Evolutionary conservation across 2,797 vertebrate species (phyloP), one percentile per base, ranked within the genome.

Genomic region (Artibeus jamaicensis): DNA sequence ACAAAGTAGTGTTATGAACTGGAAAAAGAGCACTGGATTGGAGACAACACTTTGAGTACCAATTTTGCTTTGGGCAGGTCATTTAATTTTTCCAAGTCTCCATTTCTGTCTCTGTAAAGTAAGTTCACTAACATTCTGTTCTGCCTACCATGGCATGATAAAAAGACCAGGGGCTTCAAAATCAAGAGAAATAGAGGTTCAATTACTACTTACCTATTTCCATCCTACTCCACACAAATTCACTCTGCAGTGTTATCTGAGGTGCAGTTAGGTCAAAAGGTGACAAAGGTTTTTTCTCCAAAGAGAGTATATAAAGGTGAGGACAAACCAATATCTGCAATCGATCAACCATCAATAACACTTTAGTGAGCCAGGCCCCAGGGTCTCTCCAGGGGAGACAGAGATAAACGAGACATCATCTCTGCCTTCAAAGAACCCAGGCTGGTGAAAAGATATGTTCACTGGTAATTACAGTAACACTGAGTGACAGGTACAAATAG

Each of bases 101-200:
- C 67, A 21, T 79, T 95, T 89, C 42, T 62, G 55, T 85, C 85
- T 94, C 86, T 67, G 10, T 67, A 88, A 90, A 74, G 68, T 22
- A 50, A 26, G 15, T 73, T n/a, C 26, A 65, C 5, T 46, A 71
- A 73, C 83, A 94, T 85, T 79, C 62, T 90, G 37, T 84, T 95
- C 50, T 85, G 65, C 22, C 32, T 50, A 22, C 37, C 46, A 82
- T 24, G 29, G 15, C 34, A 92, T 73, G 26, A 62, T 77, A 65
- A 82, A 88, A 81, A 88, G 10, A 82, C 81, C 11, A 65, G 67
- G 14, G 11, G 14, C 39, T 95, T 22, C 87, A 34, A 55, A 87
- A 37, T 89, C 76, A 86, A 89, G 22, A 93, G 70, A 16, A 89
- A 93, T 65, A 50, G 59, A 32, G 15, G 70, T 71, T 76, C 82